These are phyloP conservation scores for Syrmaticus mikado DNA, from an alignment of 2,113 vertebrate species.

Conservation along the genomic window DNA sequence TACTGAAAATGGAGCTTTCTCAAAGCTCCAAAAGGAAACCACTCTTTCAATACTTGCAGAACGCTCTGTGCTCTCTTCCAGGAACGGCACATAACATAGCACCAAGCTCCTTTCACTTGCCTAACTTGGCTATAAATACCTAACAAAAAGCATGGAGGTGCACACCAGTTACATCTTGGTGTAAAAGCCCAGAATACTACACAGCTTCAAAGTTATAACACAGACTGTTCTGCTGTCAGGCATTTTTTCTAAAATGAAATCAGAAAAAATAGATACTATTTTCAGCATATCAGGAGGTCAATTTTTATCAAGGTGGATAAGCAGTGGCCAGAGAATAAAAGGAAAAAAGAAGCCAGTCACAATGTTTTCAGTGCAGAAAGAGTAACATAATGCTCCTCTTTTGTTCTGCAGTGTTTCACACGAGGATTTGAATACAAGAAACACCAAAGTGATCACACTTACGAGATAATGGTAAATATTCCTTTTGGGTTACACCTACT, in stretches of 20 bases:
- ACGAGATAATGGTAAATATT: slow-evolving; percentile 95
- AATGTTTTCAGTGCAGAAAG: not conserved
- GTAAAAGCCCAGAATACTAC: not conserved
- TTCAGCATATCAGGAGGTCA: not conserved
- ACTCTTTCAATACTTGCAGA: not conserved
- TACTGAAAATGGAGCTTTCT: not conserved
- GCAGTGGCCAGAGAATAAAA: not conserved
- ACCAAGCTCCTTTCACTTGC: not conserved
- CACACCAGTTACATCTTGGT: not conserved
- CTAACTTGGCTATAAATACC: not conserved
- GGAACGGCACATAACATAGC: not conserved
- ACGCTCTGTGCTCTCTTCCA: not conserved
- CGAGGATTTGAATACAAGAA: slow-evolving; percentile 97
- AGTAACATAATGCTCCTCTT: slow-evolving; percentile 26
- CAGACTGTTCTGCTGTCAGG: not conserved
- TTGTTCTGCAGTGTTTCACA: slow-evolving; percentile 91
- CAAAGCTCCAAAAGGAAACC: not conserved
- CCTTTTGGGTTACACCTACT: not conserved
- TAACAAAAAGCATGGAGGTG: fast-evolving
- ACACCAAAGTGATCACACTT: slow-evolving; percentile 96
- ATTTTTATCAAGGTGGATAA: not conserved
- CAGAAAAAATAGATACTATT: not conserved
- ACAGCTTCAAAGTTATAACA: not conserved
- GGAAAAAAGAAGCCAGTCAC: not conserved
- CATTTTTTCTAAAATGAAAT: not conserved